phyloP scores from a whole-genome alignment of 2,113 vertebrate genomes.

The Megalops atlanticus region DNA sequence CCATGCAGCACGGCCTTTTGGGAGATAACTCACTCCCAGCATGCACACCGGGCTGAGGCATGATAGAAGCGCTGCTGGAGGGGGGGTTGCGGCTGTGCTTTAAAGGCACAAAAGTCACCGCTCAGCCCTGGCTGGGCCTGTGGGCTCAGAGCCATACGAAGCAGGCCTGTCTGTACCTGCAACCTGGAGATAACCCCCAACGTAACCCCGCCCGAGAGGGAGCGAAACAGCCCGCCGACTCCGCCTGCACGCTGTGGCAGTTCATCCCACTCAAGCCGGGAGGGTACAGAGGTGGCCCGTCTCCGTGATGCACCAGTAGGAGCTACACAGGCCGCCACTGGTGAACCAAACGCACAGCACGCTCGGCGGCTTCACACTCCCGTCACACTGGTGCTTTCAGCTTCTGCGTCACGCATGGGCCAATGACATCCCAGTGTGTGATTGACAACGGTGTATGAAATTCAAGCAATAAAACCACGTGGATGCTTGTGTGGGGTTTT shows the following conservation, averaged over 20 bases:
- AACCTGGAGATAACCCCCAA: conserved; percentile 1
- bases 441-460: too few species aligned
- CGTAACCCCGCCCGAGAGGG: background rate
- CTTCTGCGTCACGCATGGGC: too few species aligned
- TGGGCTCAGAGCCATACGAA: background rate
- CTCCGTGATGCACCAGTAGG: background rate
- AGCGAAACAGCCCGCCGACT: too few species aligned
- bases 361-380: too few species aligned
- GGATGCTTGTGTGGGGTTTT: too few species aligned
- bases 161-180: background rate
- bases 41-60: background rate
- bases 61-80: conserved; percentile 13
- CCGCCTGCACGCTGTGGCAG: background rate
- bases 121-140: background rate
- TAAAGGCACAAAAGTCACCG: background rate
- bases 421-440: too few species aligned
- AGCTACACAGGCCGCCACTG: background rate
- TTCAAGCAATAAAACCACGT: too few species aligned
- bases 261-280: background rate
- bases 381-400: too few species aligned
- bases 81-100: background rate
- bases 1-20: conserved; percentile 6
- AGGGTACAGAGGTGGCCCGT: background rate
- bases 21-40: conserved; percentile 10
- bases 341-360: too few species aligned